These are phyloP conservation scores for Noctua janthe DNA, from an alignment of 2,888 invertebrate genomes.

Conservation along the genomic window DNA sequence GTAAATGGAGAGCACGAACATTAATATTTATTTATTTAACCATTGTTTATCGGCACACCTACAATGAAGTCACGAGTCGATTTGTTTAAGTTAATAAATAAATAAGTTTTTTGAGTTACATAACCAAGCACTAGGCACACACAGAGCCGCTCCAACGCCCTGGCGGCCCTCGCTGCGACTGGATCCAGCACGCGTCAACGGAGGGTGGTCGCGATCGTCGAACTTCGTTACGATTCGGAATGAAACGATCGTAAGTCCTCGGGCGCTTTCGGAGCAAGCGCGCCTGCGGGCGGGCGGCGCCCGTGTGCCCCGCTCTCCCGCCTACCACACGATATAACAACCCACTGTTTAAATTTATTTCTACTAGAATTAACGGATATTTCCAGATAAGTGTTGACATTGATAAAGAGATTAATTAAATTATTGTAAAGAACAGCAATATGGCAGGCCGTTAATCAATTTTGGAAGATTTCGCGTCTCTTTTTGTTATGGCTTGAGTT, in stretches of 20 bases:
- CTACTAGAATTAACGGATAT: conserved; percentile 75
- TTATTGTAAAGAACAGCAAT: conserved; percentile 32
- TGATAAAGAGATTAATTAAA: conserved; percentile 45
- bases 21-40: conserved; percentile 62
- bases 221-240: conserved; percentile 89
- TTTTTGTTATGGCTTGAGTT: conserved; percentile 15
- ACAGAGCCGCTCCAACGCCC: conserved; percentile 87
- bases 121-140: conserved; percentile 86
- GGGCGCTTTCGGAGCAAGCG: conserved; percentile 88
- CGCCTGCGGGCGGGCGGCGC: conserved; percentile 88
- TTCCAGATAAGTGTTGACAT: conserved; percentile 58
- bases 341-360: conserved; percentile 83
- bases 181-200: conserved; percentile 87
- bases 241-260: conserved; percentile 88
- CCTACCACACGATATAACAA: conserved; percentile 80
- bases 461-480: conserved; percentile 4
- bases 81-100: conserved; percentile 86
- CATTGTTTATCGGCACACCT: conserved; percentile 67
- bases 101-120: conserved; percentile 89
- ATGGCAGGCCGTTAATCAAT: not conserved
- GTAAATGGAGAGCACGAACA: conserved; percentile 57
- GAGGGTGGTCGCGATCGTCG: conserved; percentile 88
- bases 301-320: conserved; percentile 82
- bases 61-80: conserved; percentile 69
- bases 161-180: conserved; percentile 89